Conservation (phyloP, 2,888 invertebrate genomes). For the Blastobasis adustella region DNA sequence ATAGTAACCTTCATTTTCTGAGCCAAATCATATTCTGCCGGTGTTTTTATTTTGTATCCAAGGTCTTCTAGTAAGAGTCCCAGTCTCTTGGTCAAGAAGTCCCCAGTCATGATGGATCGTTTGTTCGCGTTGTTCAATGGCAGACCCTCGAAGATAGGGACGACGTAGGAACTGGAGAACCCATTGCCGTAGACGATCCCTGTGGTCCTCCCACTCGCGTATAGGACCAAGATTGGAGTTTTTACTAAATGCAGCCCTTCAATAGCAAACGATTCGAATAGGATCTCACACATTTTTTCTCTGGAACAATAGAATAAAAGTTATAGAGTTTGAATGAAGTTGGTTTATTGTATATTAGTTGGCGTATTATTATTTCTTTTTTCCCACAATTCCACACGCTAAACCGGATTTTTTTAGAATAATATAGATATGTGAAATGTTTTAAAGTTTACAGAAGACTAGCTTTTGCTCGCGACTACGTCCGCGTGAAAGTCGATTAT, state of each 20-base stretch:
- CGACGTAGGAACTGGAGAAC: conserved; percentile 56
- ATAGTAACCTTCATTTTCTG: conserved; percentile 83
- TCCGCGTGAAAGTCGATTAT: too few species aligned
- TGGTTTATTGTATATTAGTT: too few species aligned
- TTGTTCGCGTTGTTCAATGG: conserved; percentile 88
- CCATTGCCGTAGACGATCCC: conserved; percentile 71
- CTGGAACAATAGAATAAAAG: conserved; percentile 41
- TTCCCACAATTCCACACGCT: too few species aligned
- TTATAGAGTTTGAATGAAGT: too few species aligned
- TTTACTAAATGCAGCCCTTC: conserved; percentile 61
- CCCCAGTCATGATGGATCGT: conserved; percentile 88
- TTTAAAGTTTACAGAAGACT: too few species aligned
- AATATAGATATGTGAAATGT: too few species aligned
- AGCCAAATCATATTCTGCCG: conserved; percentile 90
- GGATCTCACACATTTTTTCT: conserved; percentile 75
- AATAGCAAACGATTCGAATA: conserved; percentile 76
- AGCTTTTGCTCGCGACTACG: too few species aligned
- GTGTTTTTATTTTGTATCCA: conserved; percentile 92
- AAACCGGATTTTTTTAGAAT: too few species aligned
- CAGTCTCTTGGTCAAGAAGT: conserved; percentile 85
- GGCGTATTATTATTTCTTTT: too few species aligned
- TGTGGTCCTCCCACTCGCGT: conserved; percentile 68
- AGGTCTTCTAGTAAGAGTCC: conserved; percentile 88
- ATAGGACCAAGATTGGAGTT: conserved; percentile 58
- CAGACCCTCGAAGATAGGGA: conserved; percentile 78